Base-by-base conservation (phyloP, 2,888 invertebrate genomes). In the Oscheius sp. region DNA sequence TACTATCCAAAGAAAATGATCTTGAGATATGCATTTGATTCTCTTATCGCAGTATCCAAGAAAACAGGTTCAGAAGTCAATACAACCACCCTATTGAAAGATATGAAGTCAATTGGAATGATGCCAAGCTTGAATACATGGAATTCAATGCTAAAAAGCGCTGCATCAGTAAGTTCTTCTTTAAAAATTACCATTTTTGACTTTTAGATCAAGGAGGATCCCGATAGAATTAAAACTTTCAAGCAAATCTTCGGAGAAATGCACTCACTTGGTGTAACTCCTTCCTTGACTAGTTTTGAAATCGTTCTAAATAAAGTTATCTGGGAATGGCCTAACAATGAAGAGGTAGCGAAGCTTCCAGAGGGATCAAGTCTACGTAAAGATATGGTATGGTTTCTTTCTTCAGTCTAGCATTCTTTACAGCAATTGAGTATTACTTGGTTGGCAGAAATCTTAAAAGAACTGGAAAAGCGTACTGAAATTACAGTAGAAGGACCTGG, bases 181-280 rank as follows among this genome's bases (percentile, higher is more conserved):
- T n/a, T 2, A 33, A 53, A 42, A 10, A 8, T 29, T 53, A 23
- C 27, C 37, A 61, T 45, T 61, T 63, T 50, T 53, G n/a, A n/a
- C 23, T 50, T 50, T 8, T 27, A 57, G 46, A 46, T 50, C 50
- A 10, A n/a, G n/a, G n/a, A 10, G 34, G 39, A 65, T 31, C n/a
- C 6, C 5, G 15, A 4, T 10, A 12, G 29, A 57, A 61, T 61
- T 8, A 45, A 67, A 3, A 65, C 76, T 10, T 63, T 77, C 23
- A 39, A 69, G 8, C 46, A 65, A 29, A 42, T 78, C 4, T 50
- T 82, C 20, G 78, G 73, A 23, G 82, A 83, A 73, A 80, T 83
- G 80, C 70, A 45, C 10, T 50, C 31, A 4, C 12, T 65, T 3
- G 70, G 66, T 15, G 52, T 76, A 8, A 55, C 72, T 37, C 79